A percentile compares a stretch with the other conserved stretches of the same genome.
These are phyloP conservation scores for Microcebus jonahi DNA, from an alignment of 2,113 vertebrate genomes.

Conservation along the genomic window DNA sequence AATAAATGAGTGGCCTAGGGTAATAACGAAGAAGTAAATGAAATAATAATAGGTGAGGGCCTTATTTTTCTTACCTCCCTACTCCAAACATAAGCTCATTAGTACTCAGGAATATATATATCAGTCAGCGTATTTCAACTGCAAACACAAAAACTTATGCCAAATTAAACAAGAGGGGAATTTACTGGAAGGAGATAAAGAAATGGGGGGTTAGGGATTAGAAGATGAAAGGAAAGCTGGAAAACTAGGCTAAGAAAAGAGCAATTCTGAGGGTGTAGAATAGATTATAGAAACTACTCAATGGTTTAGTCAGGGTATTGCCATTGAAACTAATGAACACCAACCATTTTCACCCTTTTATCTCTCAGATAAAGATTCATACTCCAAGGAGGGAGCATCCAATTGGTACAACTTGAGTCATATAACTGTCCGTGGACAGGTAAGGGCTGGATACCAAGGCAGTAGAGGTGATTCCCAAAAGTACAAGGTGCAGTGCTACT, in stretches of 20 bases:
- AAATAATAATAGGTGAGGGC: background rate
- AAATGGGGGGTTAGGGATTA: background rate
- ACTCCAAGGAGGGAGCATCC: background rate
- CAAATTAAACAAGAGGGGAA: background rate
- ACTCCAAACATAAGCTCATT: background rate
- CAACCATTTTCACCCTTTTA: background rate
- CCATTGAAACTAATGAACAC: background rate
- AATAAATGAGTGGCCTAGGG: background rate
- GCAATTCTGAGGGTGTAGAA: background rate
- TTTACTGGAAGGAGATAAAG: background rate
- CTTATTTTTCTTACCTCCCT: background rate
- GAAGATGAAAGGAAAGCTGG: background rate
- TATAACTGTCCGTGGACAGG: no score
- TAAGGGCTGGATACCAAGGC: background rate
- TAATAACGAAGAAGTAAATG: background rate
- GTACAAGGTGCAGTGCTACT: background rate
- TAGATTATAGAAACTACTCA: background rate
- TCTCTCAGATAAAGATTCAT: background rate
- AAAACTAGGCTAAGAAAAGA: background rate
- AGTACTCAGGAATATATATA: background rate
- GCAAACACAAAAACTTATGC: background rate
- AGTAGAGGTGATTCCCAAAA: background rate
- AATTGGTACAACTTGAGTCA: background rate
- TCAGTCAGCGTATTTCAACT: background rate
- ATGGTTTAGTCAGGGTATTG: background rate